Base-by-base conservation (phyloP, 2,797 vertebrate species). In the Neosalanx taihuensis region DNA sequence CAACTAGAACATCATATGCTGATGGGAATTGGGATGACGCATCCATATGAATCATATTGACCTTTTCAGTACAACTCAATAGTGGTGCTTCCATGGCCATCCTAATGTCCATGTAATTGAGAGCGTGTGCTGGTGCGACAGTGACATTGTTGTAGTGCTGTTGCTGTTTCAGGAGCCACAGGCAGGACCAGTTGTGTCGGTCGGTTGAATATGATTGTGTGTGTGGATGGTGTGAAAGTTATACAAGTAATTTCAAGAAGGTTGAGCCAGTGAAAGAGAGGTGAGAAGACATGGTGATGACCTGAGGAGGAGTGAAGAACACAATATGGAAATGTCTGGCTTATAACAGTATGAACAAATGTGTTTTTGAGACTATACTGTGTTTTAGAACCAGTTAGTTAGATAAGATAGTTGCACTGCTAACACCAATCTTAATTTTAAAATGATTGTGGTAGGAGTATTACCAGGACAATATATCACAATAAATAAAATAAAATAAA, bases 281-380 rank as follows among this genome's bases (percentile, higher is more conserved):
- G 74, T 78, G 81, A 81, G 79, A 66, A 72, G 81, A 84, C 81
- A 79, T 73, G 67, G 73, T 60, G 81, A 78, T 73, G 79, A 82
- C 82, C 77, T 83, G 75, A 41, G 81, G 72, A 78, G 76, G 74
- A 74, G 76, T 65, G 77, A 70, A 80, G 78, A 81, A 77, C 77
- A 74, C 73, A 71, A 53, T 73, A 75, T 29, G 15, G 29, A 7
- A 37, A 37, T 37, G 35, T 37, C 35, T 37, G 35, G 2, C 7
- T 37, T 37, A 37, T 37, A 10, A 37, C 35, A 37, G 35, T 37
- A 9, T 37, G 35, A 4, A 37, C 10, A 37, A 37, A 9, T 37
- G 35, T 37, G 35, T 7, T 6, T 37, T 37, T 37, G 35, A 37
- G 35, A 37, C 7, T 10, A 9, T 37, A 26, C 23, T 26, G 23